These are phyloP conservation scores for Pristis pectinata DNA, from an alignment of 2,797 vertebrate genomes.

Conservation along the genomic window DNA sequence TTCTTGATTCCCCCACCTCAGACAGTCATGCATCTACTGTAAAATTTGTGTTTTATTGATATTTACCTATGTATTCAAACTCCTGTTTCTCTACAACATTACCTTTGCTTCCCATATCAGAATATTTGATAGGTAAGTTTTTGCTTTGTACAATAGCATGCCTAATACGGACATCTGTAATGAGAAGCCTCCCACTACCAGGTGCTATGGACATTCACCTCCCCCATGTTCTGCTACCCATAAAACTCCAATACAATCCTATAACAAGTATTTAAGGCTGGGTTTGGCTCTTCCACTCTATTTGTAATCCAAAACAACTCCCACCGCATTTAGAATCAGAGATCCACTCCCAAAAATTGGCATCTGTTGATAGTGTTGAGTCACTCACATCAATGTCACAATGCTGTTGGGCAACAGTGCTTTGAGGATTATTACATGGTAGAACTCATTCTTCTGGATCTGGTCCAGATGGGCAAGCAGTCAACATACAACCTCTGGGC, in stretches of 20 bases:
- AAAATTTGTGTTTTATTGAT: background rate
- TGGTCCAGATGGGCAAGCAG: too few relatives aligned
- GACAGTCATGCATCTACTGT: too few relatives aligned
- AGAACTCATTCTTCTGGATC: background rate
- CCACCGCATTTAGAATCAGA: too few relatives aligned
- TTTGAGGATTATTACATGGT: background rate
- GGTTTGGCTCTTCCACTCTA: background rate
- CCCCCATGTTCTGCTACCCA: background rate
- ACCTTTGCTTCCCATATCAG: background rate
- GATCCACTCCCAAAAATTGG: background rate
- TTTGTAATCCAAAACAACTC: background rate
- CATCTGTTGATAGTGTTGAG: too few relatives aligned
- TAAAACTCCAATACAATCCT: background rate
- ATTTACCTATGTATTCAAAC: background rate
- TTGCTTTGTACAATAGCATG: too few relatives aligned
- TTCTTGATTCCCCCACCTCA: too few relatives aligned
- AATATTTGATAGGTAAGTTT: background rate
- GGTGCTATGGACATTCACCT: background rate
- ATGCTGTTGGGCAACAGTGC: too few relatives aligned
- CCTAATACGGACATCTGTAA: too few relatives aligned
- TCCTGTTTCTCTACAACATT: background rate
- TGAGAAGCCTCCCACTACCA: background rate
- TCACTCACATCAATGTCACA: too few relatives aligned
- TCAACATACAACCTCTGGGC: background rate
- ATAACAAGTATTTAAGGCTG: background rate